Conservation (phyloP, 2,888 invertebrate species). For the Hydroisotoma schaefferi region DNA sequence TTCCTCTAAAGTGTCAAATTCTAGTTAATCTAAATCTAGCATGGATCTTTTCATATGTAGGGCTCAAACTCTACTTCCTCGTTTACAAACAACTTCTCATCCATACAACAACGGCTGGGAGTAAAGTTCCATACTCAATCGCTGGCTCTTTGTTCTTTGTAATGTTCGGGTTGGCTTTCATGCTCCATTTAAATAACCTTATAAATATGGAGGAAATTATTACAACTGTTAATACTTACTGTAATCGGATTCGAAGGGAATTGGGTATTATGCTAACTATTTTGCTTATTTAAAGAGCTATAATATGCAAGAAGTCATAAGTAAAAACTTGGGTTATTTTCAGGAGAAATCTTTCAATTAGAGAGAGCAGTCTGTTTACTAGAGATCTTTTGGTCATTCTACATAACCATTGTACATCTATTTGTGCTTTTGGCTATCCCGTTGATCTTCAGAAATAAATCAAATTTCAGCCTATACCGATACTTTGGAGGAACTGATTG, state of each 20-base stretch:
- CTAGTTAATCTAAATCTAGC: constrained; percentile 13
- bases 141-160: constrained; percentile 32
- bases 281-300: too few species aligned
- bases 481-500: neutral
- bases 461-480: constrained; percentile 4
- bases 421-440: constrained; percentile 22
- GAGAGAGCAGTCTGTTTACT: constrained; percentile 11
- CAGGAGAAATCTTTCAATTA: constrained; percentile 1
- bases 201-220: constrained; percentile 26
- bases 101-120: neutral
- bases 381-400: constrained; percentile 30
- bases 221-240: constrained; percentile 31
- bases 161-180: constrained; percentile 26
- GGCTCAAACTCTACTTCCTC: constrained; percentile 23
- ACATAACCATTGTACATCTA: constrained; percentile 28
- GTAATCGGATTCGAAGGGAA: constrained; percentile 22
- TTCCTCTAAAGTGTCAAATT: neutral
- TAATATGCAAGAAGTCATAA: too few species aligned
- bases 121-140: neutral
- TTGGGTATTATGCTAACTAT: constrained; percentile 17
- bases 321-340: too few species aligned
- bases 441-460: neutral
- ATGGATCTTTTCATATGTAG: constrained; percentile 24
- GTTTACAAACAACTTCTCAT: neutral
- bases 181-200: constrained; percentile 25